Percentiles rank a stretch among this genome's conserved stretches.
phyloP scores from a whole-genome alignment of 2,797 vertebrate species.

The Hypotaenidia okinawae region DNA sequence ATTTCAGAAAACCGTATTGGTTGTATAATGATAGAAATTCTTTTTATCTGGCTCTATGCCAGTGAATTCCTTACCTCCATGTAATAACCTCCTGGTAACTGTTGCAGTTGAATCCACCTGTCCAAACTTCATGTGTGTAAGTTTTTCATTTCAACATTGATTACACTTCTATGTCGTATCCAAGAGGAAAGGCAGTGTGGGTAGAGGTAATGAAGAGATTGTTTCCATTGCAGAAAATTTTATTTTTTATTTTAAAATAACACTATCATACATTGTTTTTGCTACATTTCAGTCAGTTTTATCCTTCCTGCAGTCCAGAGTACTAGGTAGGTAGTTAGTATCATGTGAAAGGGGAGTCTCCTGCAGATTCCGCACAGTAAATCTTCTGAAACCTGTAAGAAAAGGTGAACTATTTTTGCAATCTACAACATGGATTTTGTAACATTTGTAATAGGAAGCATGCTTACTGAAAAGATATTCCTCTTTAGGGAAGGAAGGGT shows the following conservation, averaged over 20 bases:
- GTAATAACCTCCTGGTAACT: neutral
- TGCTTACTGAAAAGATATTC: neutral
- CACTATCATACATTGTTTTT: neutral
- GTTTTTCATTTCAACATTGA: neutral
- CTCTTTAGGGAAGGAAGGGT: fast-evolving
- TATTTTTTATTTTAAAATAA: neutral
- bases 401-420: neutral
- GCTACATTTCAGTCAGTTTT: neutral
- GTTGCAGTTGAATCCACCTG: neutral
- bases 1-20: neutral
- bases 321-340: neutral
- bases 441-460: neutral
- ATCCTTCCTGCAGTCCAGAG: neutral
- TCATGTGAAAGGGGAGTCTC: neutral
- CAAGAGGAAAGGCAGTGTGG: neutral
- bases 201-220: neutral
- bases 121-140: neutral
- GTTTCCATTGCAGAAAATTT: neutral
- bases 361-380: neutral
- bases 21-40: neutral
- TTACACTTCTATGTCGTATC: neutral
- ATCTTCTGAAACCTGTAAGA: neutral
- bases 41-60: neutral
- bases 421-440: neutral
- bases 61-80: neutral